Percentiles rank a stretch among this genome's conserved stretches.
Conservation (phyloP, 2,113 vertebrate genomes). For the Pantherophis guttatus region DNA sequence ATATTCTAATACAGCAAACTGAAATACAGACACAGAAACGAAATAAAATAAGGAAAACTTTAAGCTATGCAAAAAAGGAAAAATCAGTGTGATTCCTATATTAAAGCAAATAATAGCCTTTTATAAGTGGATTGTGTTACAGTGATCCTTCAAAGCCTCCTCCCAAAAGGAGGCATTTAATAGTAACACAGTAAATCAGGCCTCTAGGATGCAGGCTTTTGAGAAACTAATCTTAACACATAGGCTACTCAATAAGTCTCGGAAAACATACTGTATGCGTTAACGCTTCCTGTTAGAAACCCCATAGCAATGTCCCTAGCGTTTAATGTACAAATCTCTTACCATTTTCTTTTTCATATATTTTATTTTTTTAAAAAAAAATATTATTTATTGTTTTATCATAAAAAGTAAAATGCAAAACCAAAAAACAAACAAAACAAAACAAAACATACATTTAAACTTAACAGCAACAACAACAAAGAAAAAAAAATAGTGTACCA, state of each 20-base stretch:
- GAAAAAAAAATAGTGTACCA: no score
- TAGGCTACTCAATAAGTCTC: not conserved
- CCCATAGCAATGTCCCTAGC: not conserved
- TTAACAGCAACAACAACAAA: no score
- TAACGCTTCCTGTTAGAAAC: not conserved
- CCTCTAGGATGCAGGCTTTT: not conserved
- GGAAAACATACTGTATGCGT: not conserved
- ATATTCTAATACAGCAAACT: not conserved
- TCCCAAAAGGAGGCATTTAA: not conserved
- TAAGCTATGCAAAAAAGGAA: not conserved
- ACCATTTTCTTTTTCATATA: not conserved
- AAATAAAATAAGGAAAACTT: not conserved
- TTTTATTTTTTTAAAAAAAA: not conserved
- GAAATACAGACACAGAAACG: not conserved
- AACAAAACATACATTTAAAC: no score
- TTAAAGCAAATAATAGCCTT: not conserved
- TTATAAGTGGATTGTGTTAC: not conserved
- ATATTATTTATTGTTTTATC: no score
- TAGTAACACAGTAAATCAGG: not conserved
- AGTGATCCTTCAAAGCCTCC: not conserved
- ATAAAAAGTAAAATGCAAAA: no score
- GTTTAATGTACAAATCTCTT: not conserved
- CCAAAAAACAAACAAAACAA: no score
- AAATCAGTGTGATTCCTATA: accelerated
- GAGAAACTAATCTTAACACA: not conserved